These are phyloP conservation scores for Pseudolaguvia tuberculata DNA, from an alignment of 2,113 vertebrate species.

Conservation along the genomic window DNA sequence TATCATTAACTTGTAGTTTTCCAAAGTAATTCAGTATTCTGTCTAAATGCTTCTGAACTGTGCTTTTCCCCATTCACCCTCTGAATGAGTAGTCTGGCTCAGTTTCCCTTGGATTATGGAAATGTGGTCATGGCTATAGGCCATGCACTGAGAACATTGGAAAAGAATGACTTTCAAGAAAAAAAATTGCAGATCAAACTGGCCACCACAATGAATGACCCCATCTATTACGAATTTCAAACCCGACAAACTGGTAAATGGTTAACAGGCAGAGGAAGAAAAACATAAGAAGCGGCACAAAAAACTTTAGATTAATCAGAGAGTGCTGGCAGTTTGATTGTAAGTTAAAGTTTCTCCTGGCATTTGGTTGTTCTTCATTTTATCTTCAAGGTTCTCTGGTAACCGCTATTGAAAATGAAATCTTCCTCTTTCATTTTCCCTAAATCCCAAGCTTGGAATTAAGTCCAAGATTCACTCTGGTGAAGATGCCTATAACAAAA, in stretches of 20 bases:
- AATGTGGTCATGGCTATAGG: conserved; percentile 43
- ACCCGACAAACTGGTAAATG: conserved; percentile 17
- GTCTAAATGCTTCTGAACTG: conserved; percentile 56
- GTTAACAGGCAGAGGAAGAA: conserved; percentile 15
- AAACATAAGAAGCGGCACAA: conserved; percentile 13
- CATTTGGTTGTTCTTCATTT: conserved; percentile 27
- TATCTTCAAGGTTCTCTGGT: conserved; percentile 31
- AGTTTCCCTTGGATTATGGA: conserved; percentile 46
- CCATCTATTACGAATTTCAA: conserved; percentile 25
- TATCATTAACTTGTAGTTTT: conserved; percentile 45
- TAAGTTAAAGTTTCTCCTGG: conserved; percentile 28
- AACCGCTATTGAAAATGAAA: conserved; percentile 34
- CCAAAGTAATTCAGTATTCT: conserved; percentile 62
- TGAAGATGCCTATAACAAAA: conserved; percentile 29
- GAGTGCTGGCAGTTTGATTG: conserved; percentile 30
- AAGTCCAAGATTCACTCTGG: conserved; percentile 29
- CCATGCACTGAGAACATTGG: conserved; percentile 25
- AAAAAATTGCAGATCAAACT: conserved; percentile 16
- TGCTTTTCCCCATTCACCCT: conserved; percentile 28
- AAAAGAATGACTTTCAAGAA: conserved; percentile 25
- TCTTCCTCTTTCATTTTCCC: conserved; percentile 40
- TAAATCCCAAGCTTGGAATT: conserved; percentile 21
- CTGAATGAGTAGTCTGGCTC: conserved; percentile 36
- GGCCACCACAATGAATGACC: conserved; percentile 3
- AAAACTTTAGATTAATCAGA: conserved; percentile 9